These are phyloP conservation scores for Paralichthys olivaceus DNA, from an alignment of 2,113 vertebrate species.

Conservation along the genomic window DNA sequence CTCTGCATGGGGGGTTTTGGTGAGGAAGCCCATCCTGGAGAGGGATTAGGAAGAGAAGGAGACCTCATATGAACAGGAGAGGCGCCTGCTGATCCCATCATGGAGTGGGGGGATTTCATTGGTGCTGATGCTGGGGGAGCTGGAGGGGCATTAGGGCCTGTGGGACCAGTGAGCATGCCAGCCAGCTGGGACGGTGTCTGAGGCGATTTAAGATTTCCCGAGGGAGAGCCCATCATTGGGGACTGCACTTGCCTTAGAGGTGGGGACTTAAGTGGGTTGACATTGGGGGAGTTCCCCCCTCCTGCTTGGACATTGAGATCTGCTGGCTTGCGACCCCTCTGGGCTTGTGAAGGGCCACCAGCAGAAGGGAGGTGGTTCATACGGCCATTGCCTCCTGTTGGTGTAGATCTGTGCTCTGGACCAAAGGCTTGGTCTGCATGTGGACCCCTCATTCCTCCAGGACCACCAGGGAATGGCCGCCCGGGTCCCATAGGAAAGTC, in stretches of 20 bases:
- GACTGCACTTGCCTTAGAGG: slow-evolving; percentile 98
- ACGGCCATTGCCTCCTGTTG: slow-evolving; percentile 88
- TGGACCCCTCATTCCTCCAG: slow-evolving; percentile 88
- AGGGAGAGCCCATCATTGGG: slow-evolving; percentile 97
- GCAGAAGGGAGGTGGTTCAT: slow-evolving; percentile 94
- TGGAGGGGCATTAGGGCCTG: slow-evolving; percentile 87
- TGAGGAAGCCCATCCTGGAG: slow-evolving; percentile 97
- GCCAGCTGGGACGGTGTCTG: slow-evolving; percentile 98
- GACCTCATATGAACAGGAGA: slow-evolving; percentile 99
- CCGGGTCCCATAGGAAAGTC: slow-evolving; percentile 92
- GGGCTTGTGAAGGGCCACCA: slow-evolving; percentile 78
- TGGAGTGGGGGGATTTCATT: slow-evolving; percentile 95
- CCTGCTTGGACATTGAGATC: slow-evolving; percentile 89
- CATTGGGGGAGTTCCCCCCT: slow-evolving; percentile 95
- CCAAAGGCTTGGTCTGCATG: slow-evolving; percentile 89
- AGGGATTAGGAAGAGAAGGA: slow-evolving; percentile 96
- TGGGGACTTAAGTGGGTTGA: slow-evolving; percentile 96
- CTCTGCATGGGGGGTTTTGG: slow-evolving; percentile 98
- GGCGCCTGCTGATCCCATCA: slow-evolving; percentile 98
- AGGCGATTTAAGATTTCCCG: slow-evolving; percentile 97
- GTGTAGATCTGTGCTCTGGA: slow-evolving; percentile 92
- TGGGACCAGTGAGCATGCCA: slow-evolving; percentile 93
- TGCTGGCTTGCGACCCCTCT: slow-evolving; percentile 91
- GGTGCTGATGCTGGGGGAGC: slow-evolving; percentile 89
- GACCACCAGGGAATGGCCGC: slow-evolving; percentile 92